phyloP scores from a whole-genome alignment of 2,888 invertebrate genomes.

The Ephialtes manifestator region DNA sequence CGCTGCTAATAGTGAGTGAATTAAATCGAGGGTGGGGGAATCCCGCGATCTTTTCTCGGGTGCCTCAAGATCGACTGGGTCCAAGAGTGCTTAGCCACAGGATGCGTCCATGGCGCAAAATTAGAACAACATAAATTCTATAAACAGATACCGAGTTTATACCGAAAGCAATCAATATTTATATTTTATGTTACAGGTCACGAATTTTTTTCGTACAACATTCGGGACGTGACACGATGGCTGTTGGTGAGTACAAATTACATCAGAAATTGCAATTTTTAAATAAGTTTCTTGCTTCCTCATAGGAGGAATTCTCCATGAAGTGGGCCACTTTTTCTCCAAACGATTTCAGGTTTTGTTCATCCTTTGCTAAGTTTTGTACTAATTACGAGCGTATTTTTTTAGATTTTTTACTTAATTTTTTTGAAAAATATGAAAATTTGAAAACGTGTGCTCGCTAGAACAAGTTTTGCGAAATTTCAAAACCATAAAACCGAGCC shows the following conservation, averaged over 20 bases:
- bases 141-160: not conserved
- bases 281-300: too few species aligned
- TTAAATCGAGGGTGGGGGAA: conserved; percentile 48
- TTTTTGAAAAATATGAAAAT: too few species aligned
- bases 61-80: conserved; percentile 22
- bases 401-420: too few species aligned
- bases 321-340: too few species aligned
- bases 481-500: too few species aligned
- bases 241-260: conserved; percentile 59
- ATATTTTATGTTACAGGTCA: conserved; percentile 52
- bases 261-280: not conserved
- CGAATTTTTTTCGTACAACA: conserved; percentile 24
- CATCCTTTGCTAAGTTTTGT: too few species aligned
- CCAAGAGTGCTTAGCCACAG: conserved; percentile 37
- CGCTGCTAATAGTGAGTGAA: conserved; percentile 44
- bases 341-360: too few species aligned
- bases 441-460: too few species aligned
- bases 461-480: too few species aligned
- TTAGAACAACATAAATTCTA: not conserved
- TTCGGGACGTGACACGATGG: conserved; percentile 41
- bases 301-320: too few species aligned
- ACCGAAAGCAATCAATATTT: not conserved
- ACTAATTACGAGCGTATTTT: too few species aligned
- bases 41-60: conserved; percentile 34
- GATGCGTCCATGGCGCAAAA: not conserved